Conservation (phyloP, 1,140 invertebrate genomes). For the Atta cephalotes region DNA sequence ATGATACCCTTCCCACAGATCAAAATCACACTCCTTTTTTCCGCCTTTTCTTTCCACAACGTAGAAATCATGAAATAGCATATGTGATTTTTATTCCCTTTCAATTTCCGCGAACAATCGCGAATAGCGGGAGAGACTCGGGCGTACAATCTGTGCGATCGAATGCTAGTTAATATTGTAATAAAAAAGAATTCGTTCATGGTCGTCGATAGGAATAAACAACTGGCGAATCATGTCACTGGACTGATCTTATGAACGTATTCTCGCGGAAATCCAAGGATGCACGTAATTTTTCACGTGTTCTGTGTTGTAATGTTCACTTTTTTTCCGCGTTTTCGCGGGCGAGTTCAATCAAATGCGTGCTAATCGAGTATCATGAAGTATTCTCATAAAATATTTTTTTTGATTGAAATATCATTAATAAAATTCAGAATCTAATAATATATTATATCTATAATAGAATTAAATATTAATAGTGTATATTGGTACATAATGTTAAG, state of each 20-base stretch:
- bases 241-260: background rate
- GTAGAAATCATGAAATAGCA: constrained; percentile 12
- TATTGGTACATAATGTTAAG: background rate
- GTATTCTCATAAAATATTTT: background rate
- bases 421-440: background rate
- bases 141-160: constrained; percentile 7
- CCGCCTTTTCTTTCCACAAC: background rate
- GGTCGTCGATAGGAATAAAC: constrained; percentile 18
- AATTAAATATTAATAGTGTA: background rate
- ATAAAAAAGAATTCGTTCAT: constrained; percentile 22
- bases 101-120: background rate
- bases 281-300: constrained; percentile 27
- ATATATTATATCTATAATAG: background rate
- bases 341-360: background rate
- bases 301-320: background rate
- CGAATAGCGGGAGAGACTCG: background rate
- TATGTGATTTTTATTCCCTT: constrained; percentile 14
- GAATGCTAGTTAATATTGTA: background rate
- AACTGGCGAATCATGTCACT: background rate
- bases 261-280: constrained; percentile 23
- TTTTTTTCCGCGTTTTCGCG: background rate
- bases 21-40: background rate
- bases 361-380: background rate
- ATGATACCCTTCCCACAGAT: background rate
- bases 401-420: background rate